phyloP scores from a whole-genome alignment of 2,797 vertebrate genomes.

The Tamandua tetradactyla region DNA sequence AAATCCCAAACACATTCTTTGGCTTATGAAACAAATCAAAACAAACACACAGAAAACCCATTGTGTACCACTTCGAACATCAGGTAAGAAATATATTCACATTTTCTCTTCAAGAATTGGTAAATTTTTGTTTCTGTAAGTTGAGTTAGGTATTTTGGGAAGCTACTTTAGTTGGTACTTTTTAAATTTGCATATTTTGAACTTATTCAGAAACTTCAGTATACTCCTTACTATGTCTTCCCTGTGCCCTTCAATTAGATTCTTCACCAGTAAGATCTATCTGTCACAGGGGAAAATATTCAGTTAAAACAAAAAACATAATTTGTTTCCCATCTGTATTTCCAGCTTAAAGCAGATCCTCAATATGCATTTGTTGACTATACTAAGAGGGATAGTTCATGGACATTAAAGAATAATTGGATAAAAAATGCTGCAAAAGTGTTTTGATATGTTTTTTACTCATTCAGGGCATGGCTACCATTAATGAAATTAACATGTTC shows the following conservation, averaged over 20 bases:
- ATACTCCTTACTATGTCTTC: fast-evolving
- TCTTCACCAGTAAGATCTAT: neutral
- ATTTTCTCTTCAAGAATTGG: neutral
- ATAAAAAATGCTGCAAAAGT: neutral
- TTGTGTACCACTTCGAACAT: neutral
- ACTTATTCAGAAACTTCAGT: neutral
- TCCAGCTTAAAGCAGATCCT: neutral
- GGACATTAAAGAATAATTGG: neutral
- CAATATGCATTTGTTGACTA: constrained; percentile 7
- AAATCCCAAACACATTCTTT: neutral
- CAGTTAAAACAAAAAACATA: neutral
- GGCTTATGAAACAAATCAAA: neutral
- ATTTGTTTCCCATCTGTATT: constrained; percentile 14
- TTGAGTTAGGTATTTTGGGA: neutral
- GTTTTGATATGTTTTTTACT: neutral
- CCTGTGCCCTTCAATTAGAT: neutral
- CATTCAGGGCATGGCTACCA: neutral
- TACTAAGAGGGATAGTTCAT: neutral
- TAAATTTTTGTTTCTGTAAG: neutral
- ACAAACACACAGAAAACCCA: neutral
- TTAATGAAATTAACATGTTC: neutral
- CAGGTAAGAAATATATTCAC: neutral
- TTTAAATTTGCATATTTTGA: neutral
- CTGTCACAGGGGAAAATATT: neutral
- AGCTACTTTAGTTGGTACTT: neutral